phyloP scores from a whole-genome alignment of 2,888 invertebrate genomes.

The Drosophila neonasuta region DNA sequence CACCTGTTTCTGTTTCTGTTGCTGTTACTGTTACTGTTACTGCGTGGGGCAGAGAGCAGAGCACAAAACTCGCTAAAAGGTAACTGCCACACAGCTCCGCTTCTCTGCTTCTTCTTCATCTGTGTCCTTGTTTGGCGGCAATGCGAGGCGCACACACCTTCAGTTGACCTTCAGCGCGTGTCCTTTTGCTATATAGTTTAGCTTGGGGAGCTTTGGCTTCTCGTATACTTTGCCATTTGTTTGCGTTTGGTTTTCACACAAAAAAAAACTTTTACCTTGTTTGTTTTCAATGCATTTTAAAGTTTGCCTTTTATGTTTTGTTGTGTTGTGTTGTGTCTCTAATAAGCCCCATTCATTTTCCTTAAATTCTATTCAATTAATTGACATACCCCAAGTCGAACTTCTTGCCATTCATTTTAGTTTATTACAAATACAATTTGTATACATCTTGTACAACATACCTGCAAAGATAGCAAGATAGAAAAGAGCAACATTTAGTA shows the following conservation, averaged over 20 bases:
- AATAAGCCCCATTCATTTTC: background rate
- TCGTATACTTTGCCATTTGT: constrained; percentile 31
- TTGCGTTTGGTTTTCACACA: constrained; percentile 35
- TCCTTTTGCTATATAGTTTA: constrained; percentile 36
- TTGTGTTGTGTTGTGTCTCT: background rate
- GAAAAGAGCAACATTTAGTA: constrained; percentile 5
- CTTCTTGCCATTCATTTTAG: constrained; percentile 4
- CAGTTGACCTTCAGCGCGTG: constrained; percentile 63
- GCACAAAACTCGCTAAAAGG: constrained; percentile 33
- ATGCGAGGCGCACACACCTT: constrained; percentile 46
- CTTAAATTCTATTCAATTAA: constrained; percentile 26
- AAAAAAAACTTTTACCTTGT: constrained; percentile 43
- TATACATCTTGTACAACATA: constrained; percentile 38
- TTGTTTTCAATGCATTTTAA: constrained; percentile 72
- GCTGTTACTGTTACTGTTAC: constrained; percentile 31
- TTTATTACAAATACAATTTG: constrained; percentile 4
- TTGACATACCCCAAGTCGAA: constrained; percentile 15
- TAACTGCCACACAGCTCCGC: constrained; percentile 19
- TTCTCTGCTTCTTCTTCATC: constrained; percentile 4
- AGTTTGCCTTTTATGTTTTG: constrained; percentile 42
- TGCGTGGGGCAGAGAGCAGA: background rate
- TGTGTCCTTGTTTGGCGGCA: constrained; percentile 15
- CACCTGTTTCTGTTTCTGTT: constrained; percentile 49
- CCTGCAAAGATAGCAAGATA: constrained; percentile 45
- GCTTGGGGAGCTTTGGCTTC: constrained; percentile 7